Evolutionary conservation across 2,113 vertebrate species (phyloP), one percentile per base, ranked within the genome.

Genomic region (Pantherophis guttatus): DNA sequence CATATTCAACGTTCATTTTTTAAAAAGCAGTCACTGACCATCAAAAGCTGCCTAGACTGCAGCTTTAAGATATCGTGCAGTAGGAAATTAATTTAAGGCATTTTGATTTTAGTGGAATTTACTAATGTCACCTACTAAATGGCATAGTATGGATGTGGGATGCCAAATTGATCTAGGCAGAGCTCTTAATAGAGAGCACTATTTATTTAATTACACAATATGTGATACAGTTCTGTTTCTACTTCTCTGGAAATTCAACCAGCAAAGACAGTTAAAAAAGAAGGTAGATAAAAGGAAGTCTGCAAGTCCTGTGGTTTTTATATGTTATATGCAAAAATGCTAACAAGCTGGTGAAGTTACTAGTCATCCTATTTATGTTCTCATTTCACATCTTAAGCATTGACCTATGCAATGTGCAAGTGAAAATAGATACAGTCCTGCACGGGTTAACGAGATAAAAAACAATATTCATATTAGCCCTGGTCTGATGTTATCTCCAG

Each of bases 201-300:
- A 58, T 97, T 97, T 96, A 95, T 96, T 95, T 97, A 96, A 94
- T 96, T 95, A 93, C 44, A 75, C 26, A 97, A 94, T 95, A 96
- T 93, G 89, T 94, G 91, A 93, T 96, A 50, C 89, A 94, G 70
- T 91, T 97, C 96, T 59, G 55, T 91, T 86, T 90, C 95, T 97
- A 95, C 97, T 86, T 95, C 94, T 93, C 93, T 95, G 95, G 33
- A 98, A 96, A 86, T 89, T 97, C 94, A 96, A 93, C 87, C 94
- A 96, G 94, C 87, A 96, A 91, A 95, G 95, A 96, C 95, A 96
- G 92, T 95, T 97, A 96, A 96, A 59, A 95, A 97, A 95, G 95
- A 95, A 96, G 8, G 39, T 86, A 96, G 95, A 95, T 95, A 95
- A 97, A 95, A 96, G 91, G 90, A 81, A 93, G 92, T 48, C 70